These are phyloP conservation scores for Drosophila diplacantha DNA, from an alignment of 2,888 invertebrate genomes.

Conservation along the genomic window DNA sequence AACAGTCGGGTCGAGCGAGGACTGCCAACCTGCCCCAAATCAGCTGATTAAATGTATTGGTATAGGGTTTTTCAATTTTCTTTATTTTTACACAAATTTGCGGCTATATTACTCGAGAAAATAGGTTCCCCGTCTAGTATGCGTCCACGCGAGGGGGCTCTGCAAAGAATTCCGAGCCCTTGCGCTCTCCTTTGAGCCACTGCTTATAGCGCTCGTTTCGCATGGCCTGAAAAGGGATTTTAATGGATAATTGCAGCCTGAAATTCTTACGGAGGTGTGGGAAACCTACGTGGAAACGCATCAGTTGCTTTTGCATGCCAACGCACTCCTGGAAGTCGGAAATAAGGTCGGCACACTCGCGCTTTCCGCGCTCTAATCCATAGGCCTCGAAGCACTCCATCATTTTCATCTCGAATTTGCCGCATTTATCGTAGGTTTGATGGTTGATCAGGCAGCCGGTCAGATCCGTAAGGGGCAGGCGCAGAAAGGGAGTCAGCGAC, in stretches of 20 bases:
- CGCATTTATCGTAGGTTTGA: slow-evolving; percentile 83
- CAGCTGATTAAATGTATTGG: background rate
- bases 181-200: slow-evolving; percentile 80
- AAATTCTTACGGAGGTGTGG: no score
- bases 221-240: slow-evolving; percentile 79
- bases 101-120: slow-evolving; percentile 47
- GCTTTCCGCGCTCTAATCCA: slow-evolving; percentile 82
- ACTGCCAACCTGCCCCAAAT: slow-evolving; percentile 1
- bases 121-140: slow-evolving; percentile 76
- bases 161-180: slow-evolving; percentile 79
- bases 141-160: slow-evolving; percentile 80
- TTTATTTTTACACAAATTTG: slow-evolving; percentile 61
- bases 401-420: slow-evolving; percentile 83
- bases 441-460: slow-evolving; percentile 83
- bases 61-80: slow-evolving; percentile 20
- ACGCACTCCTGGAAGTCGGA: slow-evolving; percentile 86
- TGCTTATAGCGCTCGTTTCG: slow-evolving; percentile 81
- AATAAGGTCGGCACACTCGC: slow-evolving; percentile 82
- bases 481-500: slow-evolving; percentile 83
- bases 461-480: slow-evolving; percentile 85
- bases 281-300: slow-evolving; percentile 80
- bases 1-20: background rate
- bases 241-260: background rate
- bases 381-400: slow-evolving; percentile 90
- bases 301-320: slow-evolving; percentile 80